Base-by-base conservation (phyloP, 2,888 invertebrate species). In the Synanthedon myopaeformis region DNA sequence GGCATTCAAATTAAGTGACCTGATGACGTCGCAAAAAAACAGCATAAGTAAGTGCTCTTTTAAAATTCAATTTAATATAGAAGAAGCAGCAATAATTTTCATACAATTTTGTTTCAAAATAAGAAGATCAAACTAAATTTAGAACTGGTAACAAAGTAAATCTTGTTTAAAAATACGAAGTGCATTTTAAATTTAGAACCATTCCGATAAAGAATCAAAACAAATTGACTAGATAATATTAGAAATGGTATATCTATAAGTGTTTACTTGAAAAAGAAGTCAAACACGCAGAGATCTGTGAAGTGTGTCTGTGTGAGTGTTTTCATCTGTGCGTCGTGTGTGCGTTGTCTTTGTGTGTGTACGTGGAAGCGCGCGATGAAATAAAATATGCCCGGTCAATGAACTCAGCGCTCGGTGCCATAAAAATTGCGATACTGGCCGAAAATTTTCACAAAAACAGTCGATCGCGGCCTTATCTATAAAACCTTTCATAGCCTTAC, bases 381-480 rank as follows among this genome's bases (percentile, higher is more conserved):
- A 87, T 87, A 87, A 87, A 87, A 86, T 86, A 86, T 86, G 87
- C 85, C 82, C 86, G 87, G 86, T 84, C 87, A 84, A 80, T 73
- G 87, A 87, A 75, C 87, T 69, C 79, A 35, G 74, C 77, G 82
- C 79, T 78, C 81, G 81, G 84, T 82, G 82, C 84, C 80, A 84
- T 86, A 86, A 87, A 87, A 87, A 86, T 87, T 71, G 87, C 87
- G 80, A 86, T 83, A 83, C 78, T 78, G 74, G 72, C 84, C 86
- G 78, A 87, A 87, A 82, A 82, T 84, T 72, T 76, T 77, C 67
- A 75, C 74, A 71, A 76, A 74, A 80, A 73, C 70, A 63, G 65
- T 69, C 71, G 70, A 71, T 63, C 60, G 58, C 8, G 13, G 62
- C 56, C 61, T 65, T 63, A 65, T 62, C 59, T 59, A 56, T 45